Conservation (phyloP, 2,797 vertebrate species). For the Pipistrellus kuhlii region DNA sequence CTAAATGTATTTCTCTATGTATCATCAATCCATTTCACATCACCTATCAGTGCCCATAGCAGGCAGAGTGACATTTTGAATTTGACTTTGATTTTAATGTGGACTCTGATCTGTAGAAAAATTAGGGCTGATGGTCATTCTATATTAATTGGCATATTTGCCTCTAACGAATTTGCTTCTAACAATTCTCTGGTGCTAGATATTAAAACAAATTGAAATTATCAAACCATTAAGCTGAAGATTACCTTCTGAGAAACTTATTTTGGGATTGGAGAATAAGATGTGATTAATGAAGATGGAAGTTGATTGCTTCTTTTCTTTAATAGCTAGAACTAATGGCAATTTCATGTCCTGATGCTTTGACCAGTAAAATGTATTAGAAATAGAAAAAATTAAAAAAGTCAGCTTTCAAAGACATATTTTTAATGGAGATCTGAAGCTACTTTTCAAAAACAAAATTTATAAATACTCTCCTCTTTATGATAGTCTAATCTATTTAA, state of each 20-base stretch:
- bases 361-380: not conserved
- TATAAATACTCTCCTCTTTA: not conserved
- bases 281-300: constrained; percentile 22
- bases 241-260: constrained; percentile 33
- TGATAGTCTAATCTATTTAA: not conserved
- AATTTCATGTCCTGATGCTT: constrained; percentile 46
- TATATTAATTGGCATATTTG: constrained; percentile 20
- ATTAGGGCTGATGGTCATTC: not conserved
- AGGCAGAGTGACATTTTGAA: not conserved
- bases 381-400: constrained; percentile 47
- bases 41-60: not conserved
- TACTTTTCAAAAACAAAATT: not conserved
- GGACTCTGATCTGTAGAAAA: not conserved
- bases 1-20: not conserved
- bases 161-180: not conserved
- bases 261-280: constrained; percentile 13
- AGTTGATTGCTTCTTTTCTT: constrained; percentile 17
- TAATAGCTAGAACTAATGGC: constrained; percentile 14
- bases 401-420: not conserved
- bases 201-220: constrained; percentile 49
- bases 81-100: not conserved
- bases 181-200: constrained; percentile 40
- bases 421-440: not conserved
- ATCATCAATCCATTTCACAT: not conserved
- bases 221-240: constrained; percentile 3